Base-by-base conservation (phyloP, 1,140 invertebrate genomes). In the Pomacea maculata region DNA sequence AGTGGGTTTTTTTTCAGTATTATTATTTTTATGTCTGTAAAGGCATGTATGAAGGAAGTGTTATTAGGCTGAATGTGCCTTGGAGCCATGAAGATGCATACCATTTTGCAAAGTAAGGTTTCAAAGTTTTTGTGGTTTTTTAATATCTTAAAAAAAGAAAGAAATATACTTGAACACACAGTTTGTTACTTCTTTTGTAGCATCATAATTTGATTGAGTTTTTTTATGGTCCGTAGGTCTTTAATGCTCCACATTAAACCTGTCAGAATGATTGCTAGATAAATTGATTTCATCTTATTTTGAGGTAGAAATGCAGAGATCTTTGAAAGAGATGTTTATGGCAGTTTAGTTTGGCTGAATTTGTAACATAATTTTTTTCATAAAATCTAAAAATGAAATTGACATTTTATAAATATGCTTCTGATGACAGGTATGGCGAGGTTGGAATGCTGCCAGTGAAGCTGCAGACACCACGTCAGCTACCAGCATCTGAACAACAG, bases 41-140 rank as follows among this genome's bases (percentile, higher is more conserved):
- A 88, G 87, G 79, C 70, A 67, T 80, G n/a, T 82, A 85, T 80
- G 83, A 86, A 55, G 88, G 89, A 12, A 87, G 82, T 83, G 81
- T 88, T 45, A 80, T 89, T 74, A 84, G 78, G 19, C 85, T 88
- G 12, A 85, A 86, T 80, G 79, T 88, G 3, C 89, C 88, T n/a
- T 89, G 88, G 87, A 85, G 84, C 75, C 80, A 87, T 75, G 89
- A 90, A 77, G 85, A 85, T 61, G 80, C 83, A 3, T 88, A 87
- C 65, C 78, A 82, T 52, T 88, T 84, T 75, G 83, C 82, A 77
- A 84, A 80, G 87, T 88, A 86, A 83, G 34, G 14, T 70, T 29
- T 29, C 12, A 70, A 12, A 70, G 1, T 9, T 45, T 45, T 70
- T 70, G 68, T 29, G 11, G 5, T 11, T 4, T 55, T 63, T 21